These are phyloP conservation scores for Anguilla pacifica DNA, from an alignment of 2,797 vertebrate species.

Conservation along the genomic window DNA sequence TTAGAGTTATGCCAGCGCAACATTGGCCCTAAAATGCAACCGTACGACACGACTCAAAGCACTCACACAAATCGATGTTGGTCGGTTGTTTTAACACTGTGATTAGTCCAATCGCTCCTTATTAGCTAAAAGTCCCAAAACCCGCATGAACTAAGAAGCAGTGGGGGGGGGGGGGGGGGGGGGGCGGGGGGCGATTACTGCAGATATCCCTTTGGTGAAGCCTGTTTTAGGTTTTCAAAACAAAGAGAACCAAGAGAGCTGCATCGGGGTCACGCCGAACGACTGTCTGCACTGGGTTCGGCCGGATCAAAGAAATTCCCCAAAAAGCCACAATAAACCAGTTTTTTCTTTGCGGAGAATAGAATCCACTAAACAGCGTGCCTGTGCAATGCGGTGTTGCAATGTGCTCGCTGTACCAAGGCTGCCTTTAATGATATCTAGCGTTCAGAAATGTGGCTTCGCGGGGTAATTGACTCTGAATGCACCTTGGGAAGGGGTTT, in stretches of 20 bases:
- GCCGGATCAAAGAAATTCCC: background rate
- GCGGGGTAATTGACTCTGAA: background rate
- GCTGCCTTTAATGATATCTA: conserved; percentile 2
- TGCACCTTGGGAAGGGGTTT: too few relatives aligned
- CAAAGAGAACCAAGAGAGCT: background rate
- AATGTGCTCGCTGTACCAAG: background rate
- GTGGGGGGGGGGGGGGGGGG: background rate
- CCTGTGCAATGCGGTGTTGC: background rate
- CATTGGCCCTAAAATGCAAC: background rate
- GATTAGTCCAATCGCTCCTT: background rate
- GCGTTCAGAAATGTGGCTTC: background rate
- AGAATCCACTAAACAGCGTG: background rate
- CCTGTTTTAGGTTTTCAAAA: background rate
- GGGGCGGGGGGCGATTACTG: background rate
- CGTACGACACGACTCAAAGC: background rate
- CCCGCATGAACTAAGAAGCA: background rate
- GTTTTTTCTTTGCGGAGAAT: background rate
- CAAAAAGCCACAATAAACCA: background rate
- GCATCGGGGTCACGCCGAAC: background rate
- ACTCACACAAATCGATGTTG: background rate
- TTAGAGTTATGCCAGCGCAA: background rate
- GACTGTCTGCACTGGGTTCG: background rate
- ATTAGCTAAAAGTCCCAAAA: background rate
- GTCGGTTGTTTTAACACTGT: background rate
- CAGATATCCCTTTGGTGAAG: background rate